A percentile compares a stretch with the other conserved stretches of the same genome.
Conservation (phyloP, 2,888 invertebrate species). For the Ptychoptera albimana region DNA sequence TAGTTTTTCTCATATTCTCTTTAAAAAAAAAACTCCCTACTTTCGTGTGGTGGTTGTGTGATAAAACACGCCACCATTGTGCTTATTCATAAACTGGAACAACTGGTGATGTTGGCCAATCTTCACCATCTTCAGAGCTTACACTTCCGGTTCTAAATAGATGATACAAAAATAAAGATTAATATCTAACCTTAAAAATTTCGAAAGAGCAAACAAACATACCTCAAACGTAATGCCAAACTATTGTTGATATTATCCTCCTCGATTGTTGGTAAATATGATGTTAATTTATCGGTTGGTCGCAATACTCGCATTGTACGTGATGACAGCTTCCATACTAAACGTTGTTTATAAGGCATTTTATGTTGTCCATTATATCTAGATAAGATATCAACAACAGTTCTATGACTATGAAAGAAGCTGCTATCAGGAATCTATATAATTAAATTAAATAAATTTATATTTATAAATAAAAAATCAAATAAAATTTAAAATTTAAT, state of each 20-base stretch:
- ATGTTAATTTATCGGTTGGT: constrained; percentile 56
- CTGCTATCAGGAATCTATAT: constrained; percentile 49
- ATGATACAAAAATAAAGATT: constrained; percentile 8
- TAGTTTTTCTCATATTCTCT: too few relatives aligned
- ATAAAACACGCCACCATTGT: too few relatives aligned
- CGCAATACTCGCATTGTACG: constrained; percentile 51
- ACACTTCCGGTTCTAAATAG: constrained; percentile 42
- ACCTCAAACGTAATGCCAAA: constrained; percentile 27
- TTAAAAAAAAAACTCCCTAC: too few relatives aligned
- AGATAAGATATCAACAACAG: constrained; percentile 45
- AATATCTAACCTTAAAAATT: constrained; percentile 2
- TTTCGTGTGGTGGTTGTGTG: too few relatives aligned
- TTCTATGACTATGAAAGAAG: constrained; percentile 42
- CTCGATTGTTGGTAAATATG: constrained; percentile 56
- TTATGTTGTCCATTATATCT: constrained; percentile 57
- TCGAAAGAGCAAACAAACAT: background rate
- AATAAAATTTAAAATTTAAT: constrained; percentile 7
- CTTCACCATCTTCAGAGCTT: constrained; percentile 37
- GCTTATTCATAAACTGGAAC: constrained; percentile 38
- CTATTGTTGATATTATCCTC: constrained; percentile 36
- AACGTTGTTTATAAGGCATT: constrained; percentile 50
- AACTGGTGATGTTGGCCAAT: constrained; percentile 47
- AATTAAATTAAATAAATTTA: constrained; percentile 13
- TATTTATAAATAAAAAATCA: constrained; percentile 6
- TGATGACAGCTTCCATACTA: constrained; percentile 62